Conservation (phyloP, 2,113 vertebrate species). For the Misgurnus mizolepis region DNA sequence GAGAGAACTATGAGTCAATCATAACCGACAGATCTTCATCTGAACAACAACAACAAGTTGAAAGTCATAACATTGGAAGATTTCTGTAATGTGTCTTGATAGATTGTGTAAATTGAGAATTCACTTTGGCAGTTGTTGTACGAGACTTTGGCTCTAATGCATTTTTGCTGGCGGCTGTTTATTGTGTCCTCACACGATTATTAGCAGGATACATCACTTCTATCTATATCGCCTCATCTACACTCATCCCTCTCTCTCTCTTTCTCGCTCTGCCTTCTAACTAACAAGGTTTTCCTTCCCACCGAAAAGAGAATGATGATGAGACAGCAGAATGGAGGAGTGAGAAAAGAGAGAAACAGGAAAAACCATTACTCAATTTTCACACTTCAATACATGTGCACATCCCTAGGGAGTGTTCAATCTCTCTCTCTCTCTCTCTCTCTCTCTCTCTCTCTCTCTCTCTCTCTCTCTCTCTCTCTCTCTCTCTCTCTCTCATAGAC, state of each 20-base stretch:
- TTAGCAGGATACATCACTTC: constrained; percentile 17
- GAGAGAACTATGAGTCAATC: constrained; percentile 16
- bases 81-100: not conserved
- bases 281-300: constrained; percentile 46
- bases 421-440: constrained; percentile 37
- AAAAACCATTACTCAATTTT: constrained; percentile 44
- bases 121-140: not conserved
- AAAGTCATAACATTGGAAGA: not conserved
- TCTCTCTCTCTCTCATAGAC: constrained; percentile 27
- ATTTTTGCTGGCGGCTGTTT: constrained; percentile 23
- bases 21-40: not conserved
- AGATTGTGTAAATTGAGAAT: not conserved
- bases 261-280: constrained; percentile 23
- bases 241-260: constrained; percentile 16
- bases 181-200: constrained; percentile 25
- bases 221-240: constrained; percentile 11
- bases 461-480: constrained; percentile 54
- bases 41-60: not conserved
- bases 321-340: constrained; percentile 31
- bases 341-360: constrained; percentile 25
- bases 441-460: constrained; percentile 56
- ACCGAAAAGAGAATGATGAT: constrained; percentile 40
- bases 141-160: not conserved
- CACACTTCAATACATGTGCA: constrained; percentile 39
- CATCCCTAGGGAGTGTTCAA: constrained; percentile 15